Evolutionary conservation across 2,888 invertebrate genomes (phyloP).

Genomic region (Chrysolina oricalcia): DNA sequence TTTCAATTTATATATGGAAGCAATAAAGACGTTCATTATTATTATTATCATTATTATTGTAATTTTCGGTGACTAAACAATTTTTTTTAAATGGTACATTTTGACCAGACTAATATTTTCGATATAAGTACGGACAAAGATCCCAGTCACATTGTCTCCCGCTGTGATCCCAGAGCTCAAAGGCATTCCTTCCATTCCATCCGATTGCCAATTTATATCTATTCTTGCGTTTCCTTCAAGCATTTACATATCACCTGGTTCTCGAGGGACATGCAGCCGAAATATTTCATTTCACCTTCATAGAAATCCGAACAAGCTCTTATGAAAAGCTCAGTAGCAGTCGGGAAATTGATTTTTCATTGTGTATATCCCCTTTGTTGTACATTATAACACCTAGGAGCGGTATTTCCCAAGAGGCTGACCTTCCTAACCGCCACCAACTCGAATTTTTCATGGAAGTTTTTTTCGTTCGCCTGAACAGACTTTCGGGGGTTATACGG

Average conservation of each 20-base stretch:
- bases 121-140: not conserved
- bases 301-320: conserved; percentile 27
- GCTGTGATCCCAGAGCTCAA: not conserved
- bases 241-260: conserved; percentile 21
- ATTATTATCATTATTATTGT: too few relatives aligned
- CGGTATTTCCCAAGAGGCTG: conserved; percentile 36
- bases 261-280: conserved; percentile 19
- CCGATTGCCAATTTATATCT: conserved; percentile 8
- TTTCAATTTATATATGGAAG: too few relatives aligned
- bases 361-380: conserved; percentile 52
- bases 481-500: not conserved
- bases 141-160: not conserved
- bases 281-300: conserved; percentile 23
- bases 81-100: too few relatives aligned
- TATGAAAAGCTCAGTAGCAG: conserved; percentile 29
- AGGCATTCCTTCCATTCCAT: conserved; percentile 13
- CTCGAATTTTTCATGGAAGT: conserved; percentile 8
- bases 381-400: conserved; percentile 45
- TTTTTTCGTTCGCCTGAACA: not conserved
- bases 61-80: too few relatives aligned
- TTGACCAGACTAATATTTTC: not conserved
- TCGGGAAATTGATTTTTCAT: conserved; percentile 53
- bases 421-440: conserved; percentile 32
- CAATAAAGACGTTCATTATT: too few relatives aligned
- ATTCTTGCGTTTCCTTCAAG: conserved; percentile 15